These are phyloP conservation scores for Apis laboriosa DNA, from an alignment of 1,140 invertebrate species.

Conservation along the genomic window DNA sequence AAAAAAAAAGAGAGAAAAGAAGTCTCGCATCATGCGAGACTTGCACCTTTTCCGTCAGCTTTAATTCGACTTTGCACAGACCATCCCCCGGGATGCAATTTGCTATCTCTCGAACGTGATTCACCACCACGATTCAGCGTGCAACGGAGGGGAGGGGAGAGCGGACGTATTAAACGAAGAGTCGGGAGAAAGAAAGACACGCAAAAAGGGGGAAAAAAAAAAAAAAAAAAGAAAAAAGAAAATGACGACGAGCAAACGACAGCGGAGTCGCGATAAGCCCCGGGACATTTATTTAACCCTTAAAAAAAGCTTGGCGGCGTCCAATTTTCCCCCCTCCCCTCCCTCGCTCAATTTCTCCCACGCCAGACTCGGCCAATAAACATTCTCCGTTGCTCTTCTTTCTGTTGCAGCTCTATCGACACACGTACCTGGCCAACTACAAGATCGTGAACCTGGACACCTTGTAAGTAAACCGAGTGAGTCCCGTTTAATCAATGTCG, in stretches of 20 bases:
- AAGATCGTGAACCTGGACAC: slow-evolving; percentile 82
- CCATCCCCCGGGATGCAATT: background rate
- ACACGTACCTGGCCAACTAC: slow-evolving; percentile 83
- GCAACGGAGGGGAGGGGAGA: too few relatives aligned
- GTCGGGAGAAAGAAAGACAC: background rate
- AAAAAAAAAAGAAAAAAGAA: background rate
- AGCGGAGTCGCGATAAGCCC: background rate
- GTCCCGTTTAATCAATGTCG: slow-evolving; percentile 69
- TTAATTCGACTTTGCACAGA: background rate
- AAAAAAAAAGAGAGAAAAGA: background rate
- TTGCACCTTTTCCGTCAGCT: too few relatives aligned
- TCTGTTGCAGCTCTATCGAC: slow-evolving; percentile 82
- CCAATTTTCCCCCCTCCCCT: slow-evolving; percentile 1
- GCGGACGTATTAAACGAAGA: background rate
- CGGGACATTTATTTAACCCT: slow-evolving; percentile 15
- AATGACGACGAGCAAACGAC: background rate
- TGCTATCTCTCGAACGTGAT: slow-evolving; percentile 8
- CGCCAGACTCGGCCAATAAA: slow-evolving; percentile 27
- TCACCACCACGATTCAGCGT: too few relatives aligned
- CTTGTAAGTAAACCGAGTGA: slow-evolving; percentile 77
- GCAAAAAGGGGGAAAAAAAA: background rate
- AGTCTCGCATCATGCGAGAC: too few relatives aligned
- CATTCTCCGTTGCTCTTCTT: slow-evolving; percentile 56
- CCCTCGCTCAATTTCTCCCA: background rate
- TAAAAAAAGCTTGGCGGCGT: slow-evolving; percentile 18